Base-by-base conservation (phyloP, 37 sponge, comb jelly and placozoan genomes). In the Eunapius fragilis region DNA sequence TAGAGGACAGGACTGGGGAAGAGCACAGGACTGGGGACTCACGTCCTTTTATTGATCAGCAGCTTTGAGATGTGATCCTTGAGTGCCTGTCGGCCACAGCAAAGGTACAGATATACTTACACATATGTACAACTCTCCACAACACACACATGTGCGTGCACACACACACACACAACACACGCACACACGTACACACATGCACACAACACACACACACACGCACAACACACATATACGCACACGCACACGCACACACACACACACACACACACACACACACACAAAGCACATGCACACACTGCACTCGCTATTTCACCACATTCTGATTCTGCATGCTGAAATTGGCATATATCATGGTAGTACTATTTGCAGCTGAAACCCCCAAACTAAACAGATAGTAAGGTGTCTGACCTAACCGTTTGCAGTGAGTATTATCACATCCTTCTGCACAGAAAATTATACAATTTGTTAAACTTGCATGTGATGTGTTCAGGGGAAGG, bases 31-130 rank as follows among this genome's bases (percentile, higher is more conserved):
- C 47, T 78, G 79, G 23, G 24, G 19, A 79, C 89, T 84, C 35
- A 89, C 89, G 69, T 84, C 38, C 83, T 79, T 49, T 71, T 89
- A 84, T 78, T 89, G 74, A 71, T 23, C 24, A 78, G 80, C 50
- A 84, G 84, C 58, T 89, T 89, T 37, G 78, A 23, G 25, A 89
- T 68, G 25, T 77, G 84, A 17, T 89, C 89, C 69, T 84, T 89
- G 68, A 89, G 74, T 24, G 76, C 78, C 89, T 89, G 76, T 11
- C 58, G 32, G 14, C 12, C 25, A 77, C 10, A 30, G 2, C 11
- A 84, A 34, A 77, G 17, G 33, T 79, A 84, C n/a, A 27, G 13
- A 10, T 10, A 30, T 25, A 68, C 67, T 3, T 37, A 80, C 68
- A 17, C 26, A 6, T 27, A 6, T 4, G 5, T 78, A 10, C 2